A percentile compares a stretch with the other conserved stretches of the same genome.
Evolutionary conservation across 2,113 vertebrate species (phyloP).

Genomic region (Mesocricetus auratus): DNA sequence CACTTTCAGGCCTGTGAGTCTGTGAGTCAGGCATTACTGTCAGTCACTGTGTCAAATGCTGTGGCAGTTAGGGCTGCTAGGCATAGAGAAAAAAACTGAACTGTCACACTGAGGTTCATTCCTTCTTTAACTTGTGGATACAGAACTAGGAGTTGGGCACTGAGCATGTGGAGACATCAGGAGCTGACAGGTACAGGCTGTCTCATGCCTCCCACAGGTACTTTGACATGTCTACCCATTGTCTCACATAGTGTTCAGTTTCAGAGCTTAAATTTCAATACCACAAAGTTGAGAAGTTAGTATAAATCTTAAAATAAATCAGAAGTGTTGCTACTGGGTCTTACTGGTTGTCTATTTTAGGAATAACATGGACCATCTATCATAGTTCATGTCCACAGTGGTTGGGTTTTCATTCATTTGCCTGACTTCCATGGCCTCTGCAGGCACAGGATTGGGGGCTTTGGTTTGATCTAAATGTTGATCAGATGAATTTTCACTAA

Average conservation of each 20-base stretch:
- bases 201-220: not conserved
- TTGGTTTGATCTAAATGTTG: slow-evolving; percentile 3
- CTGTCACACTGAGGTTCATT: not conserved
- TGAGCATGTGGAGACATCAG: not conserved
- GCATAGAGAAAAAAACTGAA: not conserved
- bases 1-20: not conserved
- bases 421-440: not conserved
- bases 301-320: not conserved
- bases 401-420: not conserved
- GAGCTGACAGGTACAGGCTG: not conserved
- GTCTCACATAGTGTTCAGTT: not conserved
- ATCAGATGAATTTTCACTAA: not conserved
- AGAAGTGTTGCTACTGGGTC: not conserved
- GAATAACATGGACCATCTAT: not conserved
- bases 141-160: not conserved
- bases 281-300: not conserved
- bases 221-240: not conserved
- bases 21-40: not conserved
- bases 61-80: not conserved
- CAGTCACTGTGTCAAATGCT: not conserved
- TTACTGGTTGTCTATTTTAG: not conserved
- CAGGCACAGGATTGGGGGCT: not conserved
- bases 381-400: no score
- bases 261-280: not conserved
- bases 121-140: not conserved